phyloP scores from a whole-genome alignment of 2,797 vertebrate genomes.

The Schizothorax lantsangensis region DNA sequence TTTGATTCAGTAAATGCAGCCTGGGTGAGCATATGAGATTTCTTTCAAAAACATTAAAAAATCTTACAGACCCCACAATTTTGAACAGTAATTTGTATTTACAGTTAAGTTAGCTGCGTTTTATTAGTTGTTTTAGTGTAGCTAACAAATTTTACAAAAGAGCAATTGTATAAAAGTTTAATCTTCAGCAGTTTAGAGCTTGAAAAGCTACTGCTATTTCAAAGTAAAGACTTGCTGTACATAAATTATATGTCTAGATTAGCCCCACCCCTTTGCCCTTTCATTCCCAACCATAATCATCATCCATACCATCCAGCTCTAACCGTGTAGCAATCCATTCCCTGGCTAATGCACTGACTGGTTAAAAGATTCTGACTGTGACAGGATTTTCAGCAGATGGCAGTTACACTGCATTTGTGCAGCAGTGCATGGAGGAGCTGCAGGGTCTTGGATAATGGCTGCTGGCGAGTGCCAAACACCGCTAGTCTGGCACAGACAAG shows the following conservation, averaged over 20 bases:
- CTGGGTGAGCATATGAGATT: not conserved
- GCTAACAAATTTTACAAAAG: not conserved
- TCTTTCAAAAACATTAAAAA: not conserved
- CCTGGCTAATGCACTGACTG: slow-evolving; percentile 51
- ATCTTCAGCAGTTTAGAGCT: not conserved
- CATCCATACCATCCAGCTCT: slow-evolving; percentile 58
- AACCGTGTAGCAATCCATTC: slow-evolving; percentile 48
- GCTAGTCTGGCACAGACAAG: slow-evolving; percentile 51
- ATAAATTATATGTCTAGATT: not conserved
- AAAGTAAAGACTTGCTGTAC: not conserved
- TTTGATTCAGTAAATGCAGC: too few relatives aligned
- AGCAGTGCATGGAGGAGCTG: slow-evolving; percentile 58
- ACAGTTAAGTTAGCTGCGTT: not conserved
- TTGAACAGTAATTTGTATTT: not conserved
- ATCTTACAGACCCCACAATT: not conserved
- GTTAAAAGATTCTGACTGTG: slow-evolving; percentile 69
- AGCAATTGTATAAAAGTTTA: not conserved
- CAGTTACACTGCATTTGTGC: slow-evolving; percentile 67
- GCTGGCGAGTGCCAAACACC: slow-evolving; percentile 55
- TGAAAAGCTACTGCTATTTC: not conserved
- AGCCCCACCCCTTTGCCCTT: slow-evolving; percentile 28
- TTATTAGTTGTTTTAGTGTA: not conserved
- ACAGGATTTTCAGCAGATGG: slow-evolving; percentile 67
- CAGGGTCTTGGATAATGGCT: slow-evolving; percentile 64
- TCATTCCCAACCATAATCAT: slow-evolving; percentile 50